Evolutionary conservation across 1,140 invertebrate species (phyloP).

Genomic region (Pseudomyrmex dendroicus): DNA sequence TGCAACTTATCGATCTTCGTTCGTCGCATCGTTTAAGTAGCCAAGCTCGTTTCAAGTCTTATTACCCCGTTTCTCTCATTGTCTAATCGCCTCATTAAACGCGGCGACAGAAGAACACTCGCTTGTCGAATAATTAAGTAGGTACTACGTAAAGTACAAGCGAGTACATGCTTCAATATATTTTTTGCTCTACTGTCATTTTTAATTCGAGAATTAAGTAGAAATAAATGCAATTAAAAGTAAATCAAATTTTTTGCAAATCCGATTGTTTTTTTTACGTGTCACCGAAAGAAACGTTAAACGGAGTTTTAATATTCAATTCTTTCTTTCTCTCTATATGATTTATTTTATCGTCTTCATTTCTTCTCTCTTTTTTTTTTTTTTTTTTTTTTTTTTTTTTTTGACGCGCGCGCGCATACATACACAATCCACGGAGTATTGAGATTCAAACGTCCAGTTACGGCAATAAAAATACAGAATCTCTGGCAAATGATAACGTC

Average conservation of each 20-base stretch:
- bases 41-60: not conserved
- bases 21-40: not conserved
- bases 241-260: not conserved
- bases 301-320: no score
- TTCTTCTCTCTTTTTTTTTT: not conserved
- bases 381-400: conserved; percentile 7
- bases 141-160: not conserved
- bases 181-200: not conserved
- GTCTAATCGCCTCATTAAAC: not conserved
- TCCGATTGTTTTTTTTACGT: not conserved
- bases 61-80: not conserved
- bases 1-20: conserved; percentile 7
- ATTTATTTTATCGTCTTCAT: not conserved
- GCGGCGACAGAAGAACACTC: not conserved
- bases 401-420: not conserved
- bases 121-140: not conserved
- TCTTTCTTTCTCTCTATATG: no score
- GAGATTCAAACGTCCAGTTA: conserved; percentile 26
- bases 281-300: no score
- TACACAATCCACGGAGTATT: not conserved
- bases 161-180: no score
- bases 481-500: conserved; percentile 26
- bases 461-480: conserved; percentile 32
- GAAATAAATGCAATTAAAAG: not conserved
- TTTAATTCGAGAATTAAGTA: not conserved